A percentile compares a stretch with the other conserved stretches of the same genome.
phyloP scores from a whole-genome alignment of 1,140 invertebrate genomes.

The Drosophila ambigua region DNA sequence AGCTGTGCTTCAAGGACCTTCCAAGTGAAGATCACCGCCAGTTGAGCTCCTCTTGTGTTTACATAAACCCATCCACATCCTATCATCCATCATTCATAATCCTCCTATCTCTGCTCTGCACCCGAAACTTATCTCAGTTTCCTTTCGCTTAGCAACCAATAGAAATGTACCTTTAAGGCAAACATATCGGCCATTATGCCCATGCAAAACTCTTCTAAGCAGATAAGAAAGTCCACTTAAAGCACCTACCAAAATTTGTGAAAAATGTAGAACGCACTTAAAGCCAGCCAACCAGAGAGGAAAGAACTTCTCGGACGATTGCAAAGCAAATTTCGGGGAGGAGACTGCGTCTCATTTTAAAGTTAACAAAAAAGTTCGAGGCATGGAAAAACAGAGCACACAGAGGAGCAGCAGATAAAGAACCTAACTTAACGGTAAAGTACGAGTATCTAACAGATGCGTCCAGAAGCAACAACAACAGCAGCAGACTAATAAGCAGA shows the following conservation, averaged over 20 bases:
- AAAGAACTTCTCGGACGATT: conserved; percentile 11
- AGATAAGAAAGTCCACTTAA: conserved; percentile 40
- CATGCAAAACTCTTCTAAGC: conserved; percentile 10
- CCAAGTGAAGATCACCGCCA: no score
- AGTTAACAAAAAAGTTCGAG: conserved; percentile 31
- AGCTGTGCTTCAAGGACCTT: no score
- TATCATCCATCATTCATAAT: conserved; percentile 12
- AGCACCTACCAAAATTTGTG: conserved; percentile 16
- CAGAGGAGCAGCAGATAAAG: conserved; percentile 42
- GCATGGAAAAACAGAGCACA: no score
- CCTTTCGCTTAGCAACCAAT: conserved; percentile 30
- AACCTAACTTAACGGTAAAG: conserved; percentile 62
- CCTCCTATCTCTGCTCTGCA: conserved; percentile 15
- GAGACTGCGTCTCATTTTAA: conserved; percentile 63
- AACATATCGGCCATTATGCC: conserved; percentile 42
- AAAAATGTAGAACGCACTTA: conserved; percentile 53
- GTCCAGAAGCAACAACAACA: conserved; percentile 21
- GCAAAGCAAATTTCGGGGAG: conserved; percentile 50
- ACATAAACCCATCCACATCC: conserved; percentile 7
- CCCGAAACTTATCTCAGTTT: conserved; percentile 5
- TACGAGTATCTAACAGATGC: conserved; percentile 64
- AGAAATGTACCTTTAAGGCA: conserved; percentile 31
- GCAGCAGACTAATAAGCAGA: conserved; percentile 57
- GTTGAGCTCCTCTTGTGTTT: no score
- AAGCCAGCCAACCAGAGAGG: conserved; percentile 66